phyloP scores from a whole-genome alignment of 1,140 invertebrate species.

The Proales similis region DNA sequence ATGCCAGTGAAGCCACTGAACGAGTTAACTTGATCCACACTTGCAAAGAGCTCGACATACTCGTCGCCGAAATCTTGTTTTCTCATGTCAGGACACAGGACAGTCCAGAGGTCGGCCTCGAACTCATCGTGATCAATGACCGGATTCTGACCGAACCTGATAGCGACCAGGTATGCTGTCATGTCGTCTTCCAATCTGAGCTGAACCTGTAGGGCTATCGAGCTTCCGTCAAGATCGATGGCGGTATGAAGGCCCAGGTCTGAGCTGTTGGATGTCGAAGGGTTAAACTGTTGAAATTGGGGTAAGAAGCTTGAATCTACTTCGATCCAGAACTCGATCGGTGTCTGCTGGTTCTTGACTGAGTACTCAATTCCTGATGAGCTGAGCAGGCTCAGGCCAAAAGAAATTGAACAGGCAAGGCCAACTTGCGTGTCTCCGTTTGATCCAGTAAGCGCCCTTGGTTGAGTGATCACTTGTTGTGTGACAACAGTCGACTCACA shows the following conservation, averaged over 20 bases:
- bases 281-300: constrained; percentile 4
- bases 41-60: no score
- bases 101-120: constrained; percentile 16
- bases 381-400: constrained; percentile 22
- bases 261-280: background rate
- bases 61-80: no score
- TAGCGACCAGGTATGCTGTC: background rate
- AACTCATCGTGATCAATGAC: background rate
- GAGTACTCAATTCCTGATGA: constrained; percentile 3
- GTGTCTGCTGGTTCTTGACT: background rate
- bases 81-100: constrained; percentile 17
- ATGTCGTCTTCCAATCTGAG: background rate
- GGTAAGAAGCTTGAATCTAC: background rate
- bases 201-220: constrained; percentile 22
- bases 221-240: background rate
- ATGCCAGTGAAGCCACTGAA: constrained; percentile 7
- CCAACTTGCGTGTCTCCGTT: constrained; percentile 22
- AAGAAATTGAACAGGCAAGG: constrained; percentile 27
- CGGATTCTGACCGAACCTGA: background rate
- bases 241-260: background rate
- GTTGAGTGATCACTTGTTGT: no score
- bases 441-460: constrained; percentile 8
- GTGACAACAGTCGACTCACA: background rate
- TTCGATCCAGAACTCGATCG: constrained; percentile 13
- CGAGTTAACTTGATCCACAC: no score